Evolutionary conservation across 2,797 vertebrate genomes (phyloP), one percentile per base, ranked within the genome.

Genomic region (Eulemur albifrons): DNA sequence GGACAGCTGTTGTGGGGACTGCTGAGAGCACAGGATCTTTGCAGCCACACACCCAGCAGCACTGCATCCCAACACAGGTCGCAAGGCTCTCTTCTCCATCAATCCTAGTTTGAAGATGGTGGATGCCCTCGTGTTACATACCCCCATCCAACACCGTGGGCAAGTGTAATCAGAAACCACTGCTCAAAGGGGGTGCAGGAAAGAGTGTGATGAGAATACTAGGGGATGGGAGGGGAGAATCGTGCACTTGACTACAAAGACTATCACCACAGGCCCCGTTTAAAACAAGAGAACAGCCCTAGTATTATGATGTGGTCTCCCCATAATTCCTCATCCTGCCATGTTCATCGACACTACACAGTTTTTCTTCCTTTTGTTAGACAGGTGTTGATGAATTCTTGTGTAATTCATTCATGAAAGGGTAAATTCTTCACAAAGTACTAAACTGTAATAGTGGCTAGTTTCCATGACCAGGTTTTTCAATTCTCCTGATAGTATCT

Each of bases 401-500:
- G 97, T 67, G 99, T 32, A 0, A 99, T 94, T 40, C 99, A 96
- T 82, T 99, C 98, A 79, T 99, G 96, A 25, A 99, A 23, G 0
- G 98, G 97, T 69, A 99, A 97, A 25, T 99, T 98, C 93, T 97
- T 99, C 97, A 99, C 98, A 89, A 99, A 75, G 32, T n/a, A n/a
- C 63, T 65, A 61, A 61, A n/a, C 32, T 18, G 93, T 99, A 99
- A 96, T 99, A 99, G 11, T 98, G 98, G 92, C 97, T 99, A 97
- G 99, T 96, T 81, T 98, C 97, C 1, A 96, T 98, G 32, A 99
- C 54, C 0, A 98, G 92, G 1, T 94, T 95, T 63, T 98, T 98
- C 72, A 99, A 97, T 63, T 98, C 97, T 75, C 98, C 97, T 50
- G 99, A 98, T 5, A 99, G 85, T 14, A 98, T 20, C 92, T 97